Evolutionary conservation across 2,888 invertebrate genomes (phyloP).

Genomic region (Epinotia ramella): DNA sequence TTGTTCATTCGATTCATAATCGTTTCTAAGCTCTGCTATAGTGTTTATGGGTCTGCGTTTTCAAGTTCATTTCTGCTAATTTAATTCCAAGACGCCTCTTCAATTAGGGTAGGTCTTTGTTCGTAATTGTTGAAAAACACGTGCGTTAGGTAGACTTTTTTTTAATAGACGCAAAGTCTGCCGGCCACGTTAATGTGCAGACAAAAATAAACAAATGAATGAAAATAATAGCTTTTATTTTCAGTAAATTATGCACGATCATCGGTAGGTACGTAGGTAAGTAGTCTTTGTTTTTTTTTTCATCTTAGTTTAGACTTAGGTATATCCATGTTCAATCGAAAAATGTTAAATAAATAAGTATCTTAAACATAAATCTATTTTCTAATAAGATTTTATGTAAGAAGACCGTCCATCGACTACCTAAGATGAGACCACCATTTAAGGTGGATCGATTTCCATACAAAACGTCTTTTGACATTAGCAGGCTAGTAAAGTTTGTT

Average conservation of each 20-base stretch:
- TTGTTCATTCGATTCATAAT: constrained; percentile 40
- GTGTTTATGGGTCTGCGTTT: constrained; percentile 47
- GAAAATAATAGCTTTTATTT: neutral
- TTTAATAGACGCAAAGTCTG: constrained; percentile 38
- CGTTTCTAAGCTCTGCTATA: constrained; percentile 39
- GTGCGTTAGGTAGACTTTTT: constrained; percentile 41
- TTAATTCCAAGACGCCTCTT: constrained; percentile 61
- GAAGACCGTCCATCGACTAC: too few relatives aligned
- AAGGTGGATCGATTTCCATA: too few relatives aligned
- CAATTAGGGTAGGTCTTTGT: constrained; percentile 60
- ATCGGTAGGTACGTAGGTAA: neutral
- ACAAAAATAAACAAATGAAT: neutral
- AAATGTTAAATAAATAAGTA: neutral
- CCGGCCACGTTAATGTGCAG: neutral
- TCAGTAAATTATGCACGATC: neutral
- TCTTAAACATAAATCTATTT: neutral
- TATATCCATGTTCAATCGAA: neutral
- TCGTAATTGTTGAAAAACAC: constrained; percentile 52
- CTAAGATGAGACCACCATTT: too few relatives aligned
- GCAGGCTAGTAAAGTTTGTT: too few relatives aligned
- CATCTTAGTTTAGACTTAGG: too few relatives aligned
- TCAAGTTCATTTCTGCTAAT: constrained; percentile 58
- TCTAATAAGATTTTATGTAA: too few relatives aligned
- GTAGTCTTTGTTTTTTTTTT: too few relatives aligned
- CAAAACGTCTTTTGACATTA: too few relatives aligned